phyloP scores from a whole-genome alignment of 2,888 invertebrate species.

The Pasiphila rectangulata region DNA sequence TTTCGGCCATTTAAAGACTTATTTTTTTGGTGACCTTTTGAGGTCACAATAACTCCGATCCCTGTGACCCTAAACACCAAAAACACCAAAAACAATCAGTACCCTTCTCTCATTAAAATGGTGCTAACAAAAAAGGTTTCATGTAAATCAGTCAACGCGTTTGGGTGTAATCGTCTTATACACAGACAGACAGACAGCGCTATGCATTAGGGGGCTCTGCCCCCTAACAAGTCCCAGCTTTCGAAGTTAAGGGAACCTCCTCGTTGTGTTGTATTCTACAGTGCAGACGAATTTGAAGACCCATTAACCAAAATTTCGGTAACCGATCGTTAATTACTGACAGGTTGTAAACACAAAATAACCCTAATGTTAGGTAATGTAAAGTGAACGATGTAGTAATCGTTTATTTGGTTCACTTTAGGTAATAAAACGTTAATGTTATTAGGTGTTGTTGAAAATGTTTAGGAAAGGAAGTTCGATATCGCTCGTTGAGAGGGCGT shows the following conservation, averaged over 20 bases:
- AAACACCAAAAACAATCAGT: too few species aligned
- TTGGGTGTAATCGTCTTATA: too few species aligned
- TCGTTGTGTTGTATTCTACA: conserved; percentile 6
- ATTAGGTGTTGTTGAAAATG: background rate
- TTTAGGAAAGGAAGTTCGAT: background rate
- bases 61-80: too few species aligned
- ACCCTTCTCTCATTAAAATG: too few species aligned
- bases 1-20: too few species aligned
- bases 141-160: too few species aligned
- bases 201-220: background rate
- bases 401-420: conserved; percentile 20
- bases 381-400: conserved; percentile 23
- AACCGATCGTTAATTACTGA: conserved; percentile 35
- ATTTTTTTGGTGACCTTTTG: too few species aligned
- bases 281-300: conserved; percentile 30
- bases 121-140: too few species aligned
- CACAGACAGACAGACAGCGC: too few species aligned
- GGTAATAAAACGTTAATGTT: conserved; percentile 8
- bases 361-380: conserved; percentile 27
- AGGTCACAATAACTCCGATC: too few species aligned
- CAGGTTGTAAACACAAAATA: conserved; percentile 34
- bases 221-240: background rate
- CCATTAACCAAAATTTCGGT: conserved; percentile 44
- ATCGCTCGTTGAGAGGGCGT: background rate
- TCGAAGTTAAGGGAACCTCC: background rate